Base-by-base conservation (phyloP, 2,888 invertebrate species). In the Drosophila mettleri region DNA sequence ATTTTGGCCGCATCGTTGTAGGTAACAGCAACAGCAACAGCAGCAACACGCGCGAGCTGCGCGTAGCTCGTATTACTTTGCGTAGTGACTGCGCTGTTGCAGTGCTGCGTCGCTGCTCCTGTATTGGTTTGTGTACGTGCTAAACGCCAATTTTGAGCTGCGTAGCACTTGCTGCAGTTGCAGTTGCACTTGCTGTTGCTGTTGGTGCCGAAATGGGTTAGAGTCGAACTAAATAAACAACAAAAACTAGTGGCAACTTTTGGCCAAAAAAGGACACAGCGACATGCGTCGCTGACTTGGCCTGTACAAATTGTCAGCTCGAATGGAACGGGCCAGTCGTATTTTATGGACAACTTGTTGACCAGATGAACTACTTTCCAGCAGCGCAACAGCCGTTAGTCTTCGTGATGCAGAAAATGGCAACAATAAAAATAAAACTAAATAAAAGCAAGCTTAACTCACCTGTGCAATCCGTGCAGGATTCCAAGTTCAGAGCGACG, bases 311-410 rank as follows among this genome's bases (percentile, higher is more conserved):
- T 78, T 78, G 78, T 69, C 74, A 78, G 53, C 60, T 69, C 45
- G 65, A 22, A 54, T 65, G 55, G 69, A 67, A 63, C 68, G 59
- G 68, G 41, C 67, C 55, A 72, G 53, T 64, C 72, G 60, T 63
- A 54, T 60, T 74, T 80, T 82, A 84, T 87, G 81, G 87, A 51
- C 72, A 72, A 52, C 75, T 74, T 68, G 77, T 74, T 83, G 83
- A 83, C 83, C 83, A 83, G 79, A 68, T 87, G 83, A 83, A 87
- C 83, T 83, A 83, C 83, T 83, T 83, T 83, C 83, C 51, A 76
- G 62, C 60, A 49, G 24, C 22, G 43, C 66, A 61, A 43, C 53
- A 80, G 68, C 82, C 85, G 81, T 82, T 82, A 67, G 51, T 34
- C 58, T 24, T 4, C 24, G 5, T 24, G 24, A 24, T 22, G 12